Evolutionary conservation across 2,113 vertebrate species (phyloP), one percentile per base, ranked within the genome.

Genomic region (Phalacrocorax brasilianus): DNA sequence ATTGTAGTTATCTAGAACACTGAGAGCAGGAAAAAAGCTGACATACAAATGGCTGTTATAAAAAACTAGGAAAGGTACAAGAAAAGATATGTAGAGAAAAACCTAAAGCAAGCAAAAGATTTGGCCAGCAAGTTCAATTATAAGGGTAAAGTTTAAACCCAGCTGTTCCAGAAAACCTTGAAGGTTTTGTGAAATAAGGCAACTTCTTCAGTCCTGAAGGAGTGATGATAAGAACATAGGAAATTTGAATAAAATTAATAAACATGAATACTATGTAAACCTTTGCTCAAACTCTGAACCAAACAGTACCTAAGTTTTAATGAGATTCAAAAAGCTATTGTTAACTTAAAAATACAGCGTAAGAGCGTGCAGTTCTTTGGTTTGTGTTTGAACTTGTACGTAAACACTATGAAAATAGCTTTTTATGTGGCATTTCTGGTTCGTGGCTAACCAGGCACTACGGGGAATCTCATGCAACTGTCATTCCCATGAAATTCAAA

Each of bases 361-460:
- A 6, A 22, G 44, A 10, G 19, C 32, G 12, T 40, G 40, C 9
- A 12, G 0, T 45, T 65, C 70, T 89, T 89, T 84, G 76, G 8
- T 38, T n/a, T 70, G 58, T 38, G 32, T n/a, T 63, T 38, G 67
- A 26, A 10, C n/a, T 87, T 87, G 70, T 50, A 15, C 3, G 1
- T 28, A 9, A 67, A 17, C 6, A 28, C 49, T 65, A 53, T 14
- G 42, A 33, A 17, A 65, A 62, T n/a, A 66, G 70, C 49, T 91
- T 92, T 85, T 93, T n/a, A 77, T 88, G 78, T 91, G 92, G 90
- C 20, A 5, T 22, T 85, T 73, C 70, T 94, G 84, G 70, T 18
- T 75, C 0, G 16, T 82, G 90, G 85, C 78, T 90, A 19, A 38
- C 67, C 73, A 68, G 73, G 40, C 58, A 58, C 13, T 21, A 1